Evolutionary conservation across 1,140 invertebrate species (phyloP), one percentile per base, ranked within the genome.

Genomic region (Drosophila bocqueti): DNA sequence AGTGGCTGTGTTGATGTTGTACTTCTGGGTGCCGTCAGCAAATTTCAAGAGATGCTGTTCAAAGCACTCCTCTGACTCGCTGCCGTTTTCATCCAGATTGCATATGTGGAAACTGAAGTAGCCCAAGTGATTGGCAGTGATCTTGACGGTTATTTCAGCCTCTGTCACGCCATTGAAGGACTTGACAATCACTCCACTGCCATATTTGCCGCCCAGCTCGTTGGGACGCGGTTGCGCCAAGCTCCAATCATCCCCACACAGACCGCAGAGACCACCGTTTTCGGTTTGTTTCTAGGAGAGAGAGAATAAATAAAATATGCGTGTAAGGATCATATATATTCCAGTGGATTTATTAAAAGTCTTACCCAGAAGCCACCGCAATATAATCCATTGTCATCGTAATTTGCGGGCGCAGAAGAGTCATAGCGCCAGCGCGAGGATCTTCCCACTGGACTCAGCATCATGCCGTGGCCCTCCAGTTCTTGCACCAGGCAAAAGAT

Each of bases 371-470:
- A 93, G 55, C 96, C 96, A 10, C 96, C 96, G 82, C 96, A 96
- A 83, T 93, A 96, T 42, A 95, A 92, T 47, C 94, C 93, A 79
- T 95, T 95, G 71, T 96, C 96, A 45, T 95, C 91, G 54, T 94
- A 96, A 91, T 96, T 95, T 4, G 65, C 47, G 3, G 94, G 94
- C 2, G 95, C 94, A 9, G 92, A 73, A 50, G 93, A 93, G 26
- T 95, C 94, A 47, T 93, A 93, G 40, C 96, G 94, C 95, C 95
- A 96, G n/a, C 95, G 93, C 16, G 95, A 94, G 59, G 94, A 94
- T 69, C 96, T 93, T 34, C 95, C 94, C 9, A 95, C 94, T 0
- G 96, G 96, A 69, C 95, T 94, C 73, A 96, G 85, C 81, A 97
- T 92, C 92, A 95, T 95, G 6, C 96, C 96, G 92, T 97, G 96